Evolutionary conservation across 2,113 vertebrate genomes (phyloP), one percentile per base, ranked within the genome.

Genomic region (Cochlearius cochlearius): DNA sequence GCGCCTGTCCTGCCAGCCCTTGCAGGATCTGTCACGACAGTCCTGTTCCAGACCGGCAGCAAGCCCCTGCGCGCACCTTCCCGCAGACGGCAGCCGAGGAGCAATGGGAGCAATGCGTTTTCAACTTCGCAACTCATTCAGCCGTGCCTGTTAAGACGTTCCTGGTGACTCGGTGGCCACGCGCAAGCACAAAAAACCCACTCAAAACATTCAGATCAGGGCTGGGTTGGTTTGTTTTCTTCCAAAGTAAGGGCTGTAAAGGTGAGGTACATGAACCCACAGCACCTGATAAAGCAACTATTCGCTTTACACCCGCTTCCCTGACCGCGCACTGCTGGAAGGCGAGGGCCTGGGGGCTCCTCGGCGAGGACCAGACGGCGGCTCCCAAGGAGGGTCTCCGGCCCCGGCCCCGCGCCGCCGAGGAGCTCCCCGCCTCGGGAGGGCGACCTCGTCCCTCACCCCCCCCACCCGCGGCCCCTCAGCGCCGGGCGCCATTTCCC

Each of bases 401-500:
- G 11, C 53, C 41, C 41, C 10, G 11, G 36, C 43, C 7, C 27
- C 36, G 8, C 34, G 9, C 56, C 21, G 41, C 22, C 32, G 19
- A 36, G 56, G 58, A 16, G 67, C 66, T 4, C 43, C 43, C 52
- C 32, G 12, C 67, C 38, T 14, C 30, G 3, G 27, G 12, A 66
- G 36, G 66, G 15, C 26, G 38, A 66, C 38, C 38, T 52, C 38
- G 34, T 5, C 63, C 45, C 60, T 39, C n/a, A 10, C 36, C 68
- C 39, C 15, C 15, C 32, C 20, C 69, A 6, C 63, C 67, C 32
- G 36, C n/a, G 25, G 39, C 41, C 81, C 77, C 94, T 41, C 86
- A 8, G 84, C 77, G 87, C 75, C 83, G 8, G 83, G 69, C 85
- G 93, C 86, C 88, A 94, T 95, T 95, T 88, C 95, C 77, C 82